phyloP scores from a whole-genome alignment of 2,888 invertebrate species.

The Parelbella ahira region DNA sequence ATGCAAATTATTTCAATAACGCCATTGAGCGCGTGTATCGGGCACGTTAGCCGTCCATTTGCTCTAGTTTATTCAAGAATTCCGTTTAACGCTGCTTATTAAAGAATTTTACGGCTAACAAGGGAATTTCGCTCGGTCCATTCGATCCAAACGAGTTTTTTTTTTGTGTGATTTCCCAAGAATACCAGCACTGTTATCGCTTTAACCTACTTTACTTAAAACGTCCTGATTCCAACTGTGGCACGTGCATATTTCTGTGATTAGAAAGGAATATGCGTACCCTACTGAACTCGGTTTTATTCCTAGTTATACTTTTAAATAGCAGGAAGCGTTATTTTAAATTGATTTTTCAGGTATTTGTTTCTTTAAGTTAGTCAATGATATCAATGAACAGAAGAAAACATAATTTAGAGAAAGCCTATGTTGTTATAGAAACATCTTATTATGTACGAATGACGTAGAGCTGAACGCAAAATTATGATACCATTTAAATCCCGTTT shows the following conservation, averaged over 20 bases:
- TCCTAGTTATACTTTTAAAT: slow-evolving; percentile 25
- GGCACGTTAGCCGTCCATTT: slow-evolving; percentile 19
- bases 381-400: no score
- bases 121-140: slow-evolving; percentile 40
- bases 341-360: no score
- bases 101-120: slow-evolving; percentile 49
- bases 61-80: slow-evolving; percentile 11
- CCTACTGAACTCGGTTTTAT: no score
- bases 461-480: no score
- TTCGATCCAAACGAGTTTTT: slow-evolving; percentile 23
- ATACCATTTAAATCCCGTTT: no score
- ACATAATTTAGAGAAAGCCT: no score
- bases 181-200: slow-evolving; percentile 34
- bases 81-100: slow-evolving; percentile 33
- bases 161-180: slow-evolving; percentile 45
- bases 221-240: slow-evolving; percentile 37
- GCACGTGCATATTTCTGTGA: slow-evolving; percentile 15
- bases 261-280: slow-evolving; percentile 18
- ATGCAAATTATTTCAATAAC: slow-evolving; percentile 26
- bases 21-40: slow-evolving; percentile 10
- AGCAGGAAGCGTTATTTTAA: no score
- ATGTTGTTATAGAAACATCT: no score
- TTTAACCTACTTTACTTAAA: slow-evolving; percentile 53
- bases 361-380: no score
- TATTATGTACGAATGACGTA: no score